Percentiles rank a stretch among this genome's conserved stretches.
These are phyloP conservation scores for Crambe crambe DNA, from an alignment of 37 sponge, comb jelly and placozoan species.

Conservation along the genomic window DNA sequence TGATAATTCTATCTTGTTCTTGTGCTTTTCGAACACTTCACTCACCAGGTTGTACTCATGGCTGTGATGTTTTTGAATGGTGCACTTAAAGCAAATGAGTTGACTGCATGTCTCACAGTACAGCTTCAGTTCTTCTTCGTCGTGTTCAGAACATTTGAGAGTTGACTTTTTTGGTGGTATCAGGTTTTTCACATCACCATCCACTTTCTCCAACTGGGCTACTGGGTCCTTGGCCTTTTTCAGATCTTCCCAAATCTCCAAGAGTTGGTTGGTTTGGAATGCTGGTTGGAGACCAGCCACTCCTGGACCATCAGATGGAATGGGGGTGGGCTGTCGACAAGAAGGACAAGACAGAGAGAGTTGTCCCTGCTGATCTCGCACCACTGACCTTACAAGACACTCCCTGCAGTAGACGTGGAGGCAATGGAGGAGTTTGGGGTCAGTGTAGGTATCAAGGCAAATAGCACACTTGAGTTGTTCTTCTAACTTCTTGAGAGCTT, in stretches of 20 bases:
- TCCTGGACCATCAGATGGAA: not conserved
- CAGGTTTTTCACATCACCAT: not conserved
- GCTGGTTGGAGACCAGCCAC: not conserved
- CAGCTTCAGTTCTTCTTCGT: not conserved
- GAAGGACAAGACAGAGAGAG: no score
- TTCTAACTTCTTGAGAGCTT: not conserved
- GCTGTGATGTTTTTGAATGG: no score
- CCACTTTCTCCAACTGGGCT: not conserved
- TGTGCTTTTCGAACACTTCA: no score
- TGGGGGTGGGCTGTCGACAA: not conserved
- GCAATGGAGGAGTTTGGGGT: not conserved
- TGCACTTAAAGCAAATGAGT: conserved; percentile 10
- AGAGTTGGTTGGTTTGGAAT: not conserved
- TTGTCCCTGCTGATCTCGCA: not conserved
- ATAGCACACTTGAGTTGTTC: not conserved
- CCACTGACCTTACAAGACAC: not conserved
- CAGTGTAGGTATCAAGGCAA: not conserved
- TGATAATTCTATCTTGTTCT: conserved; percentile 2
- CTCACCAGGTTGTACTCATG: no score
- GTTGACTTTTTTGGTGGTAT: not conserved
- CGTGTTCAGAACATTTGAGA: not conserved
- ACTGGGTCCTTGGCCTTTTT: not conserved
- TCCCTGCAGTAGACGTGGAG: not conserved
- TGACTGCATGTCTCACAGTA: conserved; percentile 7
- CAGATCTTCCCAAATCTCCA: not conserved